phyloP scores from a whole-genome alignment of 2,888 invertebrate genomes.

The Drosophila parthenogenetica region DNA sequence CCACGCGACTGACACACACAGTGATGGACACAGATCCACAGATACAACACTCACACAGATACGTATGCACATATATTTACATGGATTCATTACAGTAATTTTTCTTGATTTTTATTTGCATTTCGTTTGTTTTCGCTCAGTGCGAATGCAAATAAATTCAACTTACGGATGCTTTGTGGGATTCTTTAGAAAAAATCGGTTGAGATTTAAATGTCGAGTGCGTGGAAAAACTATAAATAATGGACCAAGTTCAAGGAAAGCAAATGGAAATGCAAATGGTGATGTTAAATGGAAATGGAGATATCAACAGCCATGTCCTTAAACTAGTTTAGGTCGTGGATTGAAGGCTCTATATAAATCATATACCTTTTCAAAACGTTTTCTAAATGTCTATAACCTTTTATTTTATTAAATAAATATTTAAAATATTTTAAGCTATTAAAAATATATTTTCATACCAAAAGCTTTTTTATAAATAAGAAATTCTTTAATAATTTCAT shows the following conservation, averaged over 20 bases:
- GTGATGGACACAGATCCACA: background rate
- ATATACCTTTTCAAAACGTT: too few species aligned
- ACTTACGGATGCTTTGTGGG: conserved; percentile 18
- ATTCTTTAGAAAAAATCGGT: conserved; percentile 6
- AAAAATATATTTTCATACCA: too few species aligned
- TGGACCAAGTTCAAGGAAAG: background rate
- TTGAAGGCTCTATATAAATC: too few species aligned
- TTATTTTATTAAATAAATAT: too few species aligned
- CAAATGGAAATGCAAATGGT: background rate
- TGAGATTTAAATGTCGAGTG: conserved; percentile 17
- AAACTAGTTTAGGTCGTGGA: background rate
- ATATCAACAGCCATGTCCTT: background rate
- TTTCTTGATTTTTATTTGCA: conserved; percentile 51
- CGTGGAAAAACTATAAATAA: conserved; percentile 5
- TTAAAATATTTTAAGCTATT: too few species aligned
- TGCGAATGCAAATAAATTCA: conserved; percentile 36
- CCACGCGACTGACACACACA: conserved; percentile 7
- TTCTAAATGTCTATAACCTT: too few species aligned
- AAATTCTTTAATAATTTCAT: too few species aligned
- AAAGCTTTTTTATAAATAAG: too few species aligned
- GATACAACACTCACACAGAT: conserved; percentile 9
- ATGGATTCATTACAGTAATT: conserved; percentile 43
- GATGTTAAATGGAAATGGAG: background rate
- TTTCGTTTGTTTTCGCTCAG: conserved; percentile 10
- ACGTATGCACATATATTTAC: conserved; percentile 9